A percentile compares a stretch with the other conserved stretches of the same genome.
Conservation (phyloP, 2,113 vertebrate species). For the Spilogale gracilis region DNA sequence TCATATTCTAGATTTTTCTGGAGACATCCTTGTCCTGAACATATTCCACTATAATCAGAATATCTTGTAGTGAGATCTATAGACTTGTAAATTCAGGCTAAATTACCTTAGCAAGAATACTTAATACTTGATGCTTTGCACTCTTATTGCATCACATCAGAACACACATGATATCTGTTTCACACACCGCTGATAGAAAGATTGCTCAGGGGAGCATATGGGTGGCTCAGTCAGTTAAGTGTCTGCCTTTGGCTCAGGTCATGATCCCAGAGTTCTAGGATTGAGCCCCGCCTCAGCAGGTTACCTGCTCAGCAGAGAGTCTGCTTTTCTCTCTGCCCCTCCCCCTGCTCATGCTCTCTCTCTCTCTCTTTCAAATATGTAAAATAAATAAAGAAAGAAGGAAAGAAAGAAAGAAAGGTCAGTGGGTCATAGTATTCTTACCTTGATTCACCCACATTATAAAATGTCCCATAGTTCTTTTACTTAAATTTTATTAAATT, state of each 20-base stretch:
- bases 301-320: too few species aligned
- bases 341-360: too few species aligned
- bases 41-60: background rate
- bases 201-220: background rate
- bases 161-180: background rate
- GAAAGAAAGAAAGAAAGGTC: background rate
- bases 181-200: background rate
- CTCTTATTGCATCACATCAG: background rate
- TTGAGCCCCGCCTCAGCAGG: too few species aligned
- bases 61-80: background rate
- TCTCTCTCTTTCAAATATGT: too few species aligned
- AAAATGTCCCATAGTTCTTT: background rate
- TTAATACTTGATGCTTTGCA: background rate
- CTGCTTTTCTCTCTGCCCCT: too few species aligned
- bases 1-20: background rate
- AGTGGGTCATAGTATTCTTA: background rate
- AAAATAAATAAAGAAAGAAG: background rate
- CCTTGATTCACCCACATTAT: background rate
- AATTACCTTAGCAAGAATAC: background rate
- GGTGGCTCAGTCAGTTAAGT: too few species aligned
- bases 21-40: background rate
- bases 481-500: background rate
- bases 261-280: too few species aligned
- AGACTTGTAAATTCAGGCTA: background rate
- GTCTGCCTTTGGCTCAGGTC: too few species aligned